Percentiles rank a stretch among this genome's conserved stretches.
These are phyloP conservation scores for Rapana venosa DNA, from an alignment of 2,888 invertebrate species.

Conservation along the genomic window DNA sequence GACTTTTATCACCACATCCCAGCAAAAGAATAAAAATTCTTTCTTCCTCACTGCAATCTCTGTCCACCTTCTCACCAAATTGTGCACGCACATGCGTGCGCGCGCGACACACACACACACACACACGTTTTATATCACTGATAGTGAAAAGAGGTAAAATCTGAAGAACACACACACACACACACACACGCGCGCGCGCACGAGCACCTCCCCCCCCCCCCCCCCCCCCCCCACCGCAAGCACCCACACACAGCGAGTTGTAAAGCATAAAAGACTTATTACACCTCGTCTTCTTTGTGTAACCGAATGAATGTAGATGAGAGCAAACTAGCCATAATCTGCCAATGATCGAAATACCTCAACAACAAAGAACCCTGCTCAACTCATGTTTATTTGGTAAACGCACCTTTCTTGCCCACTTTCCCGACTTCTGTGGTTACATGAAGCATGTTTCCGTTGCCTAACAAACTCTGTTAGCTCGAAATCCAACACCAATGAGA, in stretches of 20 bases:
- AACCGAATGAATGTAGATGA: too few relatives aligned
- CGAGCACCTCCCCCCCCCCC: not conserved
- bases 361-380: not conserved
- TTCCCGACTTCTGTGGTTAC: constrained; percentile 71
- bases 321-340: not conserved
- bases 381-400: not conserved
- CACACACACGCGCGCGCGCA: not conserved
- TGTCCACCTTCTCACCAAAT: not conserved
- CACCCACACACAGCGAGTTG: too few relatives aligned
- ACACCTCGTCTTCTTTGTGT: too few relatives aligned
- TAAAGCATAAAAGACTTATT: too few relatives aligned
- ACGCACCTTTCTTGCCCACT: constrained; percentile 65
- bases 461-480: not conserved
- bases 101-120: constrained; percentile 19
- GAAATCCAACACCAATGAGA: constrained; percentile 4
- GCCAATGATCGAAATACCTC: not conserved
- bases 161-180: not conserved
- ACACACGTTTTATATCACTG: not conserved
- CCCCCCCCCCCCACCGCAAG: too few relatives aligned
- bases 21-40: not conserved
- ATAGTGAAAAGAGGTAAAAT: not conserved
- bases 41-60: not conserved
- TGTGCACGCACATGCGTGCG: not conserved
- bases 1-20: too few relatives aligned
- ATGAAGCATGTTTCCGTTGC: constrained; percentile 63